Conservation (phyloP, 2,888 invertebrate species). For the Epistrophella euchroma region DNA sequence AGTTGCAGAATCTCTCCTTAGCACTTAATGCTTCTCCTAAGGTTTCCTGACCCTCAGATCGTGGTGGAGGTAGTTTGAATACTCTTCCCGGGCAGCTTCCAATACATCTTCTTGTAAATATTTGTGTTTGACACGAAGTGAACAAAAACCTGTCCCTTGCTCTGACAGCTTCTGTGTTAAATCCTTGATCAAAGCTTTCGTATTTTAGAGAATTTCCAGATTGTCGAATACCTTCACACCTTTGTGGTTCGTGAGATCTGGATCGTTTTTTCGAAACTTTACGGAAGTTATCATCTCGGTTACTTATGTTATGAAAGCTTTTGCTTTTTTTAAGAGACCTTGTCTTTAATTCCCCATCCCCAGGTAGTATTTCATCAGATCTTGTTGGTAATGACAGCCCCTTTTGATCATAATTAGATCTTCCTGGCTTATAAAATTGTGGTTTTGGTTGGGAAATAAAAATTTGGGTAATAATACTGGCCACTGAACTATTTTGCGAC, state of each 20-base stretch:
- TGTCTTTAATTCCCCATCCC: background rate
- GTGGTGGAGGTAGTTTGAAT: slow-evolving; percentile 25
- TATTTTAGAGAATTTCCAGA: background rate
- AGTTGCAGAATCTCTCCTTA: slow-evolving; percentile 49
- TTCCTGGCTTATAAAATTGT: background rate
- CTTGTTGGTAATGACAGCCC: slow-evolving; percentile 12
- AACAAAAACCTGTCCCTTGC: slow-evolving; percentile 9
- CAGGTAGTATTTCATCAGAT: background rate
- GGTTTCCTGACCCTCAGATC: slow-evolving; percentile 20
- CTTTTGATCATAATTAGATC: background rate
- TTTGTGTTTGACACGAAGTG: background rate
- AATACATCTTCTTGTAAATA: background rate
- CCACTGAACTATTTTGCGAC: background rate
- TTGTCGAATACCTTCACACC: background rate
- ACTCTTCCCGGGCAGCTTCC: slow-evolving; percentile 8
- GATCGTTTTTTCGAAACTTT: slow-evolving; percentile 11
- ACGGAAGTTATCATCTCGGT: background rate
- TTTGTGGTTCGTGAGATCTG: slow-evolving; percentile 12
- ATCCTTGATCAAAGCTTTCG: slow-evolving; percentile 11
- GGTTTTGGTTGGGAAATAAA: background rate
- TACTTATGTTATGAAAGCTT: background rate
- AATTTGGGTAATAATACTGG: slow-evolving; percentile 15
- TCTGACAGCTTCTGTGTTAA: slow-evolving; percentile 35
- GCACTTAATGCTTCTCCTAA: slow-evolving; percentile 43
- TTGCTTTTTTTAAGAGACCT: background rate